phyloP scores from a whole-genome alignment of 2,797 vertebrate species.

The Glossophaga mutica region DNA sequence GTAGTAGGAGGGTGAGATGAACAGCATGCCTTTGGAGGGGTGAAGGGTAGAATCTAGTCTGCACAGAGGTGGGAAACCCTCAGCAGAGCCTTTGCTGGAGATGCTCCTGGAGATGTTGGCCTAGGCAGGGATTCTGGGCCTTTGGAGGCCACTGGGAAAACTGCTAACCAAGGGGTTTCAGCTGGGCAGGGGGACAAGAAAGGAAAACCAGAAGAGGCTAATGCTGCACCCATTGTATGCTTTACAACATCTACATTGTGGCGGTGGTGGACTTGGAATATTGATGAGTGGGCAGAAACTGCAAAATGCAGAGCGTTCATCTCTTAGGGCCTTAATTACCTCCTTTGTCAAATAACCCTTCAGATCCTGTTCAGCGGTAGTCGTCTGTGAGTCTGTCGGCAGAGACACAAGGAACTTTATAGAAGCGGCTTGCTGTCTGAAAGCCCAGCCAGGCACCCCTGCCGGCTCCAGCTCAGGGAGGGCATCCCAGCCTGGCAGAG shows the following conservation, averaged over 20 bases:
- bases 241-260: not conserved
- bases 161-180: not conserved
- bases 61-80: not conserved
- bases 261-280: not conserved
- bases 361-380: not conserved
- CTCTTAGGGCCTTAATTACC: not conserved
- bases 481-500: not conserved
- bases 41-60: not conserved
- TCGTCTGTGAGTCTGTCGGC: not conserved
- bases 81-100: not conserved
- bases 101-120: not conserved
- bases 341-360: slow-evolving; percentile 2
- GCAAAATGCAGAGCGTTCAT: not conserved
- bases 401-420: not conserved
- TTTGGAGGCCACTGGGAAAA: not conserved
- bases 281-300: not conserved
- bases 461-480: not conserved
- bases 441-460: not conserved
- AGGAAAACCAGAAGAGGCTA: not conserved
- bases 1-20: not conserved
- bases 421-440: not conserved
- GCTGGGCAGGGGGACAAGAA: not conserved
- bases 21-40: not conserved
- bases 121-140: not conserved
- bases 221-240: not conserved